Percentiles rank a stretch among this genome's conserved stretches.
Evolutionary conservation across 2,113 vertebrate genomes (phyloP).

Genomic region (Antidorcas marsupialis): DNA sequence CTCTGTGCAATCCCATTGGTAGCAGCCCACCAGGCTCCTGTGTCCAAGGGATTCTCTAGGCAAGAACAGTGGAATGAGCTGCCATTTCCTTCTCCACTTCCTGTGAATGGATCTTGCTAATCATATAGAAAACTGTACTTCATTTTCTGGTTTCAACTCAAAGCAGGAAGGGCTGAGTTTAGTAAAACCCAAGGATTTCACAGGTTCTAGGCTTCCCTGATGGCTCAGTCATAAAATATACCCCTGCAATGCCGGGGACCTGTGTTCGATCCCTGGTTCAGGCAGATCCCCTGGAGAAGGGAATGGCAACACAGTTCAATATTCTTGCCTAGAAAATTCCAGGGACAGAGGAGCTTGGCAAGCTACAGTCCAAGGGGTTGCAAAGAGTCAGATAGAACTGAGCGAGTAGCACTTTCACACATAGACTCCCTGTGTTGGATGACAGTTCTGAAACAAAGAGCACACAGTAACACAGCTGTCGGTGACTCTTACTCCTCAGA

Average conservation of each 20-base stretch:
- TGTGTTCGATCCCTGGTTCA: background rate
- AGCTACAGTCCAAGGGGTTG: background rate
- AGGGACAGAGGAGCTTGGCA: background rate
- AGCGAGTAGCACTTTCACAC: background rate
- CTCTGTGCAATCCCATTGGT: background rate
- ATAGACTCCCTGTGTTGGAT: background rate
- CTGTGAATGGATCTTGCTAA: background rate
- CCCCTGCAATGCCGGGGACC: background rate
- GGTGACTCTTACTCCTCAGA: background rate
- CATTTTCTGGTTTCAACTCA: conserved; percentile 11
- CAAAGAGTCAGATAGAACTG: background rate
- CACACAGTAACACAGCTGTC: background rate
- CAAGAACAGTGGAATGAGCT: background rate
- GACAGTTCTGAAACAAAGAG: conserved; percentile 25
- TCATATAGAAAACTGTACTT: background rate
- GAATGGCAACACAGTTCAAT: background rate
- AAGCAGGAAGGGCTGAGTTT: conserved; percentile 22
- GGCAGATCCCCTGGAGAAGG: background rate
- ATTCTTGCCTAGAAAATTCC: background rate
- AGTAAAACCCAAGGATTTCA: background rate
- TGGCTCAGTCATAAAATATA: background rate
- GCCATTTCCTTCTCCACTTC: background rate
- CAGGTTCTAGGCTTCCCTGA: background rate
- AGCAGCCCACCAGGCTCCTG: background rate
- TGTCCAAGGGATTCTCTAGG: background rate